phyloP scores from a whole-genome alignment of 2,888 invertebrate species.

The Dilophus febrilis region DNA sequence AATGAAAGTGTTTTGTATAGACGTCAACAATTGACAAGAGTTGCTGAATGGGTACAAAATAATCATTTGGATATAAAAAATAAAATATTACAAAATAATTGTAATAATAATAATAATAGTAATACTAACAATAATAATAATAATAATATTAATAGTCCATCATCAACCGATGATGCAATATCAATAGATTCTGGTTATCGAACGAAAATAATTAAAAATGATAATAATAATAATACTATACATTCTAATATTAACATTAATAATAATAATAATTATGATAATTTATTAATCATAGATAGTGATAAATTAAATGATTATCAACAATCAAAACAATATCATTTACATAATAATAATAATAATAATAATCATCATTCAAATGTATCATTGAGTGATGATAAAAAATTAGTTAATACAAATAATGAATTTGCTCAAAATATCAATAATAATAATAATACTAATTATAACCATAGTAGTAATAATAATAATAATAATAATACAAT shows the following conservation, averaged over 20 bases:
- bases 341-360: slow-evolving; percentile 19
- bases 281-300: slow-evolving; percentile 7
- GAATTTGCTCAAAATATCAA: slow-evolving; percentile 2
- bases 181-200: slow-evolving; percentile 28
- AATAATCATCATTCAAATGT: neutral
- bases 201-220: slow-evolving; percentile 15
- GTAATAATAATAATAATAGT: no score
- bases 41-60: slow-evolving; percentile 63
- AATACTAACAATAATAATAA: no score
- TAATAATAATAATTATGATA: slow-evolving; percentile 15
- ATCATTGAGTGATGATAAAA: slow-evolving; percentile 6
- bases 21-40: slow-evolving; percentile 46
- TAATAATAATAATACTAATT: neutral
- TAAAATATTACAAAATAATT: slow-evolving; percentile 8
- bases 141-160: no score
- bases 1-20: slow-evolving; percentile 35
- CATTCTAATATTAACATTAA: slow-evolving; percentile 20
- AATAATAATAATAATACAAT: slow-evolving; percentile 14
- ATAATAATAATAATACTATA: slow-evolving; percentile 25
- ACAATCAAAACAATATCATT: no score
- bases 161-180: slow-evolving; percentile 24
- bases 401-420: slow-evolving; percentile 2
- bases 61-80: slow-evolving; percentile 32
- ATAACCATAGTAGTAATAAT: slow-evolving; percentile 9
- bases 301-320: slow-evolving; percentile 17